Conservation (phyloP, 2,888 invertebrate species). For the Eugnorisma glareosa region DNA sequence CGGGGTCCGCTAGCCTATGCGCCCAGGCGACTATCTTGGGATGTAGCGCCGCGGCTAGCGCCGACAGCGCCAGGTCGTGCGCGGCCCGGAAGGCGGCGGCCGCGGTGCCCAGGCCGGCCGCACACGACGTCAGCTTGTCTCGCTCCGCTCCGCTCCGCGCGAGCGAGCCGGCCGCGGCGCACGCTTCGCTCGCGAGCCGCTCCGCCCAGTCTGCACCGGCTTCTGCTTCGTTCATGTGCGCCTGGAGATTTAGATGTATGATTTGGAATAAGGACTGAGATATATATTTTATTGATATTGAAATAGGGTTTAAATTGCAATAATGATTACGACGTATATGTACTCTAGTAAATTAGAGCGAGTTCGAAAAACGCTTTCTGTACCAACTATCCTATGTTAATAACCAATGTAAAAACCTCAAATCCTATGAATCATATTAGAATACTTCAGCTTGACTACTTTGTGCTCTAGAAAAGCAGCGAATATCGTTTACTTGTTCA, state of each 20-base stretch:
- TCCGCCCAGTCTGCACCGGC: constrained; percentile 97
- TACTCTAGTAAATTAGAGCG: no score
- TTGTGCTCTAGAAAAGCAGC: no score
- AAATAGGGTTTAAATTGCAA: no score
- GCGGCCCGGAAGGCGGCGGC: constrained; percentile 83
- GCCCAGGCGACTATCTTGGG: constrained; percentile 80
- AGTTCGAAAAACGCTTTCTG: no score
- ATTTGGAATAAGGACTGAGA: not conserved
- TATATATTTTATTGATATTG: no score
- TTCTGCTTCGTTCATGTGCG: constrained; percentile 97
- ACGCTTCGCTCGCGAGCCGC: constrained; percentile 94
- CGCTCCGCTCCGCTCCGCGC: constrained; percentile 87
- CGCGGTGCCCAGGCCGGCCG: constrained; percentile 78
- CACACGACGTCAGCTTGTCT: constrained; percentile 80
- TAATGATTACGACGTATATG: no score
- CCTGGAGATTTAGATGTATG: constrained; percentile 90
- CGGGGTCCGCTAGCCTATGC: constrained; percentile 73
- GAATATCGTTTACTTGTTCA: no score
- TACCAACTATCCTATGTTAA: no score
- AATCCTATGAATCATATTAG: no score
- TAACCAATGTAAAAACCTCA: no score
- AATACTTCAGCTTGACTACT: no score
- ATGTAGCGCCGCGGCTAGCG: constrained; percentile 75
- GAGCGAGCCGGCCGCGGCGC: constrained; percentile 92
- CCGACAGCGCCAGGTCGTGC: constrained; percentile 74